phyloP scores from a whole-genome alignment of 2,113 vertebrate genomes.

The Toxotes jaculatrix region DNA sequence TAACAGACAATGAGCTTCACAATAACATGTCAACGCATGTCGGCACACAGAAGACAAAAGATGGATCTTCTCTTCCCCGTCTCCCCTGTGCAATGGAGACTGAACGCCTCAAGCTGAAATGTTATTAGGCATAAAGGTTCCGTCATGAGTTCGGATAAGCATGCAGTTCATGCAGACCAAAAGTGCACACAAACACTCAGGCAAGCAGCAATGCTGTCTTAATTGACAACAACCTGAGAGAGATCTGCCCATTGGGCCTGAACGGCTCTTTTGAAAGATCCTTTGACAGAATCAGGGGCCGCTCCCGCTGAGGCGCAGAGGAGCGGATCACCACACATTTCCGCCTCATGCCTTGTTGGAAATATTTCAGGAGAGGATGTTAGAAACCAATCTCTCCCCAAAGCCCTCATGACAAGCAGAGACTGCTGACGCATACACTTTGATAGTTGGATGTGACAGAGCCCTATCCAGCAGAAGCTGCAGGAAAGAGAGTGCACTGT shows the following conservation, averaged over 20 bases:
- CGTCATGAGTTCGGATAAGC: background rate
- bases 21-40: constrained; percentile 42
- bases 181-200: constrained; percentile 15
- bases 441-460: constrained; percentile 63
- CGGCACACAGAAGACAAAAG: constrained; percentile 20
- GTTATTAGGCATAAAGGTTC: background rate
- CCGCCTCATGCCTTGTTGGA: constrained; percentile 35
- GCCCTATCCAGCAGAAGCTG: constrained; percentile 50
- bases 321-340: constrained; percentile 20
- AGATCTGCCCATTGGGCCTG: constrained; percentile 23
- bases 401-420: constrained; percentile 62
- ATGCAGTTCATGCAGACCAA: constrained; percentile 12
- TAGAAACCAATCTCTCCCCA: constrained; percentile 59
- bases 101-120: constrained; percentile 24
- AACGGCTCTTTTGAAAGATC: constrained; percentile 18
- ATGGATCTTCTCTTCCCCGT: constrained; percentile 19
- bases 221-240: constrained; percentile 48
- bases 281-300: constrained; percentile 19
- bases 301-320: background rate
- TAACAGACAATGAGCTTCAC: constrained; percentile 7
- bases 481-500: constrained; percentile 12
- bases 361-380: constrained; percentile 55
- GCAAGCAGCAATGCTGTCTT: constrained; percentile 7
- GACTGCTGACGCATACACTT: constrained; percentile 61
- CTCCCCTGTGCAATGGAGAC: constrained; percentile 5